These are phyloP conservation scores for Hydropsyche tenuis DNA, from an alignment of 1,140 invertebrate genomes.

Conservation along the genomic window DNA sequence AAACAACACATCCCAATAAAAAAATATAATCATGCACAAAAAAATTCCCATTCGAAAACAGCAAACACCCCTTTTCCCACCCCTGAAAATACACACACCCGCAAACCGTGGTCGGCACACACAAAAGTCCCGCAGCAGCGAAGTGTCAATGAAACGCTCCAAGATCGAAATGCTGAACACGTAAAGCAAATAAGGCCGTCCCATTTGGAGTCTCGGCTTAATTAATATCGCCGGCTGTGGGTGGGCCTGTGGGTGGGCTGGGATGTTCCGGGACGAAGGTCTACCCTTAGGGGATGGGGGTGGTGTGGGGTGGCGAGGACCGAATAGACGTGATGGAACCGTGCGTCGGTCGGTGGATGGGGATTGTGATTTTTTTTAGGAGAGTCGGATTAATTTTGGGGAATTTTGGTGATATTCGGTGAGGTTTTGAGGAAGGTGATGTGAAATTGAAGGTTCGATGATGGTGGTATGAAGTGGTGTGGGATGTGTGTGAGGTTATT, in stretches of 20 bases:
- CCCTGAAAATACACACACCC: too few species aligned
- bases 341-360: too few species aligned
- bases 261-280: not conserved
- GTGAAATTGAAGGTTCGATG: too few species aligned
- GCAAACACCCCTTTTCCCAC: not conserved
- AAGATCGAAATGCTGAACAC: slow-evolving; percentile 46
- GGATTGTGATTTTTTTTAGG: too few species aligned
- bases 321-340: too few species aligned
- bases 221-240: slow-evolving; percentile 43
- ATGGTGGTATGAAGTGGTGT: too few species aligned
- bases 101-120: not conserved
- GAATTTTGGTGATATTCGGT: too few species aligned
- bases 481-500: too few species aligned
- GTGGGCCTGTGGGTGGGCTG: slow-evolving; percentile 23
- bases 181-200: slow-evolving; percentile 48
- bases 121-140: slow-evolving; percentile 29
- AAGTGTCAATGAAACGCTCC: slow-evolving; percentile 44
- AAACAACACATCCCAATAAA: not conserved
- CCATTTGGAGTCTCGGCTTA: slow-evolving; percentile 47
- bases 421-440: too few species aligned
- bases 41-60: not conserved
- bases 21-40: too few species aligned
- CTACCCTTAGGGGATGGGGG: slow-evolving; percentile 11
- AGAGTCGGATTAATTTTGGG: too few species aligned
- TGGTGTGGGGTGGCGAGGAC: too few species aligned